Base-by-base conservation (phyloP, 2,797 vertebrate genomes). In the Galaxias olidus region DNA sequence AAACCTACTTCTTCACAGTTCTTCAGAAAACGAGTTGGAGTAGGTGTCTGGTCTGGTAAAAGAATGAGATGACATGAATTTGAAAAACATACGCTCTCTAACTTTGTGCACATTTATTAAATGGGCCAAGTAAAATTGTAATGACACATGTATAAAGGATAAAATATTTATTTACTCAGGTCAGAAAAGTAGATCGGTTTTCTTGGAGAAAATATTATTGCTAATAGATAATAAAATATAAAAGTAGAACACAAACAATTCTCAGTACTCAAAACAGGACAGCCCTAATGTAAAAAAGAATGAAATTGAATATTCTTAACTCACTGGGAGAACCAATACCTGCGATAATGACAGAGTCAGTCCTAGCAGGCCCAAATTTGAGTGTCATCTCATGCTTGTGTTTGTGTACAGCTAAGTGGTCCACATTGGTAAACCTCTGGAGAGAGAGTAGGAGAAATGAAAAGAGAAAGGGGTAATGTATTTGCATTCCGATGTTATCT, bases 371-470 rank as follows among this genome's bases (percentile, higher is more conserved):
- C 86, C 97, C 97, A 72, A 99, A 98, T 84, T 98, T 98, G 84
- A 99, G 83, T 19, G 96, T 99, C 97, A 99, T 98, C 90, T 99
- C 97, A 69, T 99, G 97, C 86, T 99, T 99, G 92, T 98, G 97
- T 90, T 96, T 98, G 88, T 99, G 97, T 72, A 99, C 97, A 17
- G 97, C 95, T 92, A 99, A 93, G 90, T 99, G 97, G 90, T 99
- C 97, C 92, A 97, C 97, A 64, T 98, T 99, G 69, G 96, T 98
- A 85, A 98, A 98, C 88, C 96, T 94, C 97, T 98, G 84, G 17
- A 86, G 83, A 66, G 87, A 84, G 0, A 70, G 74, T 30, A 6
- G 30, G 30, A 76, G 8, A 12, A 51, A 30, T 45, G 45, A 41
- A 55, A 18, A 13, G 8, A 55, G 20, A 19, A 50, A 65, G 63